Evolutionary conservation across 2,888 invertebrate species (phyloP).

Genomic region (Plemyria rubiginata): DNA sequence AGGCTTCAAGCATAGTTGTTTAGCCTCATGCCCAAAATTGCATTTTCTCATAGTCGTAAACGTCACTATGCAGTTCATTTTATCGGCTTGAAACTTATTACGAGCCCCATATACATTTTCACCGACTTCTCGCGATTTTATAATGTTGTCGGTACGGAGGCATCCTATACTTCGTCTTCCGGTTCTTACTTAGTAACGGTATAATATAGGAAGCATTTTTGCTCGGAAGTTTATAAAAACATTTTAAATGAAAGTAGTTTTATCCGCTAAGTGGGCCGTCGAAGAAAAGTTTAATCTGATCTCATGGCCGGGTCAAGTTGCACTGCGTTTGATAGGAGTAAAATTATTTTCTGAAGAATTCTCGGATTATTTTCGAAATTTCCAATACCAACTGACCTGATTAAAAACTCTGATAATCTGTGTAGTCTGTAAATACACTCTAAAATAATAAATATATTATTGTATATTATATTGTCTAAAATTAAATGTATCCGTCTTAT

Average conservation of each 20-base stretch:
- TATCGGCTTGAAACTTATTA: too few relatives aligned
- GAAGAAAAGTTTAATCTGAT: slow-evolving; percentile 52
- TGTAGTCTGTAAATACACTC: too few relatives aligned
- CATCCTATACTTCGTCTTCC: too few relatives aligned
- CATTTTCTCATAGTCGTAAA: too few relatives aligned
- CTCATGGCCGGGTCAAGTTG: slow-evolving; percentile 43
- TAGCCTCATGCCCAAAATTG: too few relatives aligned
- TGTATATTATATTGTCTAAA: too few relatives aligned
- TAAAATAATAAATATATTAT: too few relatives aligned
- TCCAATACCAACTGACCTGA: slow-evolving; percentile 18
- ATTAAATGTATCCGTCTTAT: not conserved
- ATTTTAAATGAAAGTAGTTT: slow-evolving; percentile 52
- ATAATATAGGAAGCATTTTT: slow-evolving; percentile 38
- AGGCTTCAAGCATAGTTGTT: too few relatives aligned
- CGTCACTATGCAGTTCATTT: too few relatives aligned
- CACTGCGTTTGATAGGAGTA: slow-evolving; percentile 40
- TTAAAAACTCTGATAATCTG: slow-evolving; percentile 9
- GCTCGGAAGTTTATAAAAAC: slow-evolving; percentile 43
- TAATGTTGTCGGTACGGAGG: too few relatives aligned
- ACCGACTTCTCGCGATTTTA: too few relatives aligned
- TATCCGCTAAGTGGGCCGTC: slow-evolving; percentile 49
- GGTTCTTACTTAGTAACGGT: slow-evolving; percentile 23
- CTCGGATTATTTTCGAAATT: slow-evolving; percentile 1
- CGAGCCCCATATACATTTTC: too few relatives aligned
- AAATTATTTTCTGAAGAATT: slow-evolving; percentile 34